Evolutionary conservation across 2,797 vertebrate genomes (phyloP).

Genomic region (Aythya fuligula): DNA sequence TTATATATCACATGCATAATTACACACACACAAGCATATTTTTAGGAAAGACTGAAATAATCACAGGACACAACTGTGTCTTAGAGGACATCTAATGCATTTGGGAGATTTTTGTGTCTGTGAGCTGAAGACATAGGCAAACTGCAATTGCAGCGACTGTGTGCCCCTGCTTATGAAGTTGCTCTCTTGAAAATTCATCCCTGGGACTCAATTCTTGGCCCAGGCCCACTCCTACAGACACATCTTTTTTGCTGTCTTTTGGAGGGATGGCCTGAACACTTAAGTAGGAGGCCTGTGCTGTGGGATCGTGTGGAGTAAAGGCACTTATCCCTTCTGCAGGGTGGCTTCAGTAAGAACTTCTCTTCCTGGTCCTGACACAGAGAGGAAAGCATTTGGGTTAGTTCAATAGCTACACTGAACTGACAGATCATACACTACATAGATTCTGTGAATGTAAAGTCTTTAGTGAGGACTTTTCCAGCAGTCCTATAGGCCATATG

Average conservation of each 20-base stretch:
- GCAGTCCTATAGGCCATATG: neutral
- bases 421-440: neutral
- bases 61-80: neutral
- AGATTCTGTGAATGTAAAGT: neutral
- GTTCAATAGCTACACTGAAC: neutral
- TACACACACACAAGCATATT: neutral
- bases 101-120: neutral
- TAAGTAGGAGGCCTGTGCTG: neutral
- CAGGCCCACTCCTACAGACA: neutral
- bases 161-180: neutral
- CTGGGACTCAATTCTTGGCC: neutral
- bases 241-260: neutral
- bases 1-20: neutral
- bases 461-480: neutral
- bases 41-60: neutral
- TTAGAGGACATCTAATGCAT: neutral
- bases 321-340: rapidly evolving
- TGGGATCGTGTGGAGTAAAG: neutral
- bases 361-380: neutral
- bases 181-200: neutral
- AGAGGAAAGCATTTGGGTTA: neutral
- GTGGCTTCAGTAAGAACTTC: neutral
- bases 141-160: neutral
- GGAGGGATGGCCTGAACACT: neutral
- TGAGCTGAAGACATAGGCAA: neutral